Conservation (phyloP, 1,140 invertebrate genomes). For the Plodia interpunctella region DNA sequence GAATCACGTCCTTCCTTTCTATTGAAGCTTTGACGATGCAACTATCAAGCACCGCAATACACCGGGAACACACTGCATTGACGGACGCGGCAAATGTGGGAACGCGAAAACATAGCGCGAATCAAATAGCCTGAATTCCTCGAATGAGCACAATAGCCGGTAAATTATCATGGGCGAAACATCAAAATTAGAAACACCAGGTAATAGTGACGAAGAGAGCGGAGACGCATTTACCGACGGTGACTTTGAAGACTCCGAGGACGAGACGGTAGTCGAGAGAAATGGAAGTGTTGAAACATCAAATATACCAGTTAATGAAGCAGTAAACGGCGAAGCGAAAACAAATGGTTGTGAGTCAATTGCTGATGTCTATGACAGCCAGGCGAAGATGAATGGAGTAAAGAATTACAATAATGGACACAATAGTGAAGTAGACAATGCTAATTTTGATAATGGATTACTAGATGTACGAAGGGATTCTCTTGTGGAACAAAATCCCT, state of each 20-base stretch:
- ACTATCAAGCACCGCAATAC: slow-evolving; percentile 18
- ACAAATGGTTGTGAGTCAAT: slow-evolving; percentile 16
- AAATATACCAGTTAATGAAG: slow-evolving; percentile 51
- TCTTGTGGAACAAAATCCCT: slow-evolving; percentile 52
- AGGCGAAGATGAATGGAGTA: slow-evolving; percentile 23
- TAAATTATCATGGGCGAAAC: slow-evolving; percentile 45
- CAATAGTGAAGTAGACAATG: slow-evolving; percentile 26
- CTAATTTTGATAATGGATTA: slow-evolving; percentile 18
- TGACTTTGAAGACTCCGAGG: slow-evolving; percentile 65
- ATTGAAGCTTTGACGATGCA: slow-evolving; percentile 32
- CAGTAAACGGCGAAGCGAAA: slow-evolving; percentile 46
- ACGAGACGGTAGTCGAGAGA: slow-evolving; percentile 48
- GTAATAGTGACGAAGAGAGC: slow-evolving; percentile 64
- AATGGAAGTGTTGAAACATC: slow-evolving; percentile 26
- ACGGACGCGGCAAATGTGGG: slow-evolving; percentile 29
- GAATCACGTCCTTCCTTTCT: slow-evolving; percentile 58
- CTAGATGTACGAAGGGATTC: slow-evolving; percentile 44
- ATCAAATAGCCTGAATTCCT: slow-evolving; percentile 27
- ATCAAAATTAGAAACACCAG: slow-evolving; percentile 47
- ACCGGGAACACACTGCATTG: slow-evolving; percentile 27
- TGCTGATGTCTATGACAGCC: neutral
- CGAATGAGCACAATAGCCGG: slow-evolving; percentile 35
- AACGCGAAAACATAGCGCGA: slow-evolving; percentile 38
- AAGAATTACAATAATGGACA: slow-evolving; percentile 22
- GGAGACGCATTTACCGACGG: slow-evolving; percentile 69